These are phyloP conservation scores for Choreutis nemorana DNA, from an alignment of 2,888 invertebrate genomes.

Conservation along the genomic window DNA sequence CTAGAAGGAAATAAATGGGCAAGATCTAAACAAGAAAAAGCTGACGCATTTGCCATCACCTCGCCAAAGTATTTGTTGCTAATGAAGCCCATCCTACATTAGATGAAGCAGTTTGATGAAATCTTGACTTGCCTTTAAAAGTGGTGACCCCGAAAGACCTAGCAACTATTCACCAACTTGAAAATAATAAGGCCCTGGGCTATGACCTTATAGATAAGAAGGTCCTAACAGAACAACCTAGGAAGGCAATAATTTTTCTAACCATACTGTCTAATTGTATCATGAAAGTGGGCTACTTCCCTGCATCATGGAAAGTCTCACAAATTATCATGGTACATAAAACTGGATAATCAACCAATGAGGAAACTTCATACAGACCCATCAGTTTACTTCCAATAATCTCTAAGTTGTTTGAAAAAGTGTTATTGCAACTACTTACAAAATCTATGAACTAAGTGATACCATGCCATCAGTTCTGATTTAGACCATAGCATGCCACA, in stretches of 20 bases:
- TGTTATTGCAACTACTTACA: not conserved
- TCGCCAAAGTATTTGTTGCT: not conserved
- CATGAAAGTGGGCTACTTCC: conserved; percentile 2
- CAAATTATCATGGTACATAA: conserved; percentile 13
- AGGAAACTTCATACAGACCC: conserved; percentile 12
- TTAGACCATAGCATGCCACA: too few species aligned
- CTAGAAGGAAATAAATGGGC: not conserved
- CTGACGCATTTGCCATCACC: not conserved
- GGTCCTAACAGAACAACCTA: conserved; percentile 8
- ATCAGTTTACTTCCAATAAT: conserved; percentile 11
- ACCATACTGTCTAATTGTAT: conserved; percentile 10
- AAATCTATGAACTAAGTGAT: not conserved
- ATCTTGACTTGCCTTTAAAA: not conserved
- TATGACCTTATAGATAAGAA: not conserved
- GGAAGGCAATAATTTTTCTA: conserved; percentile 7
- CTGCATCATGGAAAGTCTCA: conserved; percentile 13
- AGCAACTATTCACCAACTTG: not conserved
- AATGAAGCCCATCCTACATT: not conserved
- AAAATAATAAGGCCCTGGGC: not conserved
- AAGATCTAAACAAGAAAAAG: not conserved
- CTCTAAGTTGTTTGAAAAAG: conserved; percentile 6
- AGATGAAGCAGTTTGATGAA: not conserved
- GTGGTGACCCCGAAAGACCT: not conserved
- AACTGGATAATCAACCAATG: too few species aligned
- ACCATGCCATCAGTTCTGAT: conserved; percentile 7